A percentile compares a stretch with the other conserved stretches of the same genome.
Conservation (phyloP, 2,113 vertebrate species). For the Tenrec ecaudatus region DNA sequence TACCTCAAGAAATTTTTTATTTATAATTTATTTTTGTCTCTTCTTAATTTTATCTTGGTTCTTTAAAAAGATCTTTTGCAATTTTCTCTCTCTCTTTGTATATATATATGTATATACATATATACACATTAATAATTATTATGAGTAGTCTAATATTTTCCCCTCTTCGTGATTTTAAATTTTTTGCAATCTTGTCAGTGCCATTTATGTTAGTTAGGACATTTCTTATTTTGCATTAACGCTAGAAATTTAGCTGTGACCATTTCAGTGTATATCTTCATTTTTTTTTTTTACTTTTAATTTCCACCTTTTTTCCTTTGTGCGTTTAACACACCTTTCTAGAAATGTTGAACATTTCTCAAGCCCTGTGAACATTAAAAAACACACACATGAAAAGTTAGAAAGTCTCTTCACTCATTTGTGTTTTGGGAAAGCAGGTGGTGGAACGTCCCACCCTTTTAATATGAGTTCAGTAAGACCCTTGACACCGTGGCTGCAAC, state of each 20-base stretch:
- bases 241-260: background rate
- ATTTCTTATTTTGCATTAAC: background rate
- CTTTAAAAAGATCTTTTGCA: too few relatives aligned
- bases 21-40: background rate
- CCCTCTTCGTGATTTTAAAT: background rate
- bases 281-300: background rate
- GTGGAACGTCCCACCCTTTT: background rate
- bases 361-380: background rate
- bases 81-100: too few relatives aligned
- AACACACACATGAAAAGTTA: background rate
- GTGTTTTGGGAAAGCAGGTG: background rate
- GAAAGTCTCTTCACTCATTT: background rate
- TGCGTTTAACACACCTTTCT: background rate
- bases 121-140: background rate
- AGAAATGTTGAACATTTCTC: background rate
- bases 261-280: constrained; percentile 2
- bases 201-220: background rate
- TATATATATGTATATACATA: too few relatives aligned
- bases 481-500: too few relatives aligned
- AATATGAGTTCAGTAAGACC: background rate
- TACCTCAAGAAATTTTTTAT: background rate
- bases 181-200: background rate
- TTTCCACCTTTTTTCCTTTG: background rate
- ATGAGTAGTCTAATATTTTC: background rate
- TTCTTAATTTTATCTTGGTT: background rate